These are phyloP conservation scores for Meloidogyne exigua DNA, from an alignment of 1,140 invertebrate species.

Conservation along the genomic window DNA sequence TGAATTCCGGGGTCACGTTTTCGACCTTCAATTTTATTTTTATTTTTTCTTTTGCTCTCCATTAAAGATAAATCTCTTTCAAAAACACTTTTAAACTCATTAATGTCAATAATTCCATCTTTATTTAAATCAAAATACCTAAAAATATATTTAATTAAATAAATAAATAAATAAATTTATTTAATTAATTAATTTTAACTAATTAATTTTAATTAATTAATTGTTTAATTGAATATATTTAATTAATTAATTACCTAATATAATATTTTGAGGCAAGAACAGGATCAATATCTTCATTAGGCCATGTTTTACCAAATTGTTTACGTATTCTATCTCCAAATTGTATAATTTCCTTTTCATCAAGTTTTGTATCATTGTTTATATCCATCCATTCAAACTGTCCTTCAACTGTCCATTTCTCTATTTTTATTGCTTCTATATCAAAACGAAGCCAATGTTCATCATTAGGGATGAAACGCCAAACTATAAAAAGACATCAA, in stretches of 20 bases:
- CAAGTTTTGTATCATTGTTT: constrained; percentile 57
- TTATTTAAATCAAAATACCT: constrained; percentile 60
- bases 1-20: constrained; percentile 58
- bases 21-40: constrained; percentile 33
- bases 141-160: constrained; percentile 24
- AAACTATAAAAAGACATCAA: constrained; percentile 46
- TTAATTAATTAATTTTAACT: too few relatives aligned
- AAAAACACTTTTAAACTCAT: constrained; percentile 52
- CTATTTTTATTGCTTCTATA: constrained; percentile 56
- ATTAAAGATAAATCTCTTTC: constrained; percentile 51
- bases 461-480: constrained; percentile 61
- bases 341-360: constrained; percentile 46
- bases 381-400: constrained; percentile 60
- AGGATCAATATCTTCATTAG: constrained; percentile 61
- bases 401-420: constrained; percentile 49
- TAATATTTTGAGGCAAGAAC: constrained; percentile 58
- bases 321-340: constrained; percentile 53
- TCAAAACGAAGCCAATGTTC: constrained; percentile 61
- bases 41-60: constrained; percentile 31
- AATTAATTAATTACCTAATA: constrained; percentile 47
- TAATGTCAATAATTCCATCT: constrained; percentile 43
- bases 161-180: too few relatives aligned
- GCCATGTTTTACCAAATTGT: constrained; percentile 61
- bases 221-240: too few relatives aligned
- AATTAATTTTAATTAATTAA: too few relatives aligned